Evolutionary conservation across 1,140 invertebrate species (phyloP).

Genomic region (Yoshiicerus persimilis): DNA sequence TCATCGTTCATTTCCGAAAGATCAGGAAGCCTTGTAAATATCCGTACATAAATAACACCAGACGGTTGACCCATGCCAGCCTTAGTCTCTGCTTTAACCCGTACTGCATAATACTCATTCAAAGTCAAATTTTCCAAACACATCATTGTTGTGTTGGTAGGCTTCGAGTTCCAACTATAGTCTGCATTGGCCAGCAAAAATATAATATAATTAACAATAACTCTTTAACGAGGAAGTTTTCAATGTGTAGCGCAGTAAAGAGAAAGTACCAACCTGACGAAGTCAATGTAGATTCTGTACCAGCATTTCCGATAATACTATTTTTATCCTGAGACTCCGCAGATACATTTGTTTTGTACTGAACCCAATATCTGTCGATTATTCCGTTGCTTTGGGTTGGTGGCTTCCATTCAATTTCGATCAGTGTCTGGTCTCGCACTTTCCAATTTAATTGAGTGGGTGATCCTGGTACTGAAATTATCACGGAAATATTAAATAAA

Average conservation of each 20-base stretch:
- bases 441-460: constrained; percentile 31
- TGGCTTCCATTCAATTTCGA: constrained; percentile 35
- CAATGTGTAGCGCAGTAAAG: neutral
- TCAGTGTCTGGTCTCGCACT: constrained; percentile 22
- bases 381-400: constrained; percentile 33
- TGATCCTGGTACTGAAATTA: constrained; percentile 31
- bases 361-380: constrained; percentile 38
- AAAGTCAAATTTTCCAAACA: constrained; percentile 29
- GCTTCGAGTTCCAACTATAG: constrained; percentile 3
- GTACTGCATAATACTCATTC: constrained; percentile 27
- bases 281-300: neutral
- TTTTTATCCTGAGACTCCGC: constrained; percentile 15
- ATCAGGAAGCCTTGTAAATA: constrained; percentile 18
- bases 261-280: neutral
- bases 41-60: constrained; percentile 4
- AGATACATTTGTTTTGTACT: constrained; percentile 31
- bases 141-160: constrained; percentile 30
- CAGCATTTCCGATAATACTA: constrained; percentile 20
- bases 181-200: neutral
- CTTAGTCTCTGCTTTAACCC: constrained; percentile 41
- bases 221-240: neutral
- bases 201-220: neutral
- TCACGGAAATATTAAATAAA: neutral
- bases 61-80: constrained; percentile 31
- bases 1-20: neutral